Evolutionary conservation across 2,113 vertebrate genomes (phyloP), one percentile per base, ranked within the genome.

Genomic region (Cepphus grylle): DNA sequence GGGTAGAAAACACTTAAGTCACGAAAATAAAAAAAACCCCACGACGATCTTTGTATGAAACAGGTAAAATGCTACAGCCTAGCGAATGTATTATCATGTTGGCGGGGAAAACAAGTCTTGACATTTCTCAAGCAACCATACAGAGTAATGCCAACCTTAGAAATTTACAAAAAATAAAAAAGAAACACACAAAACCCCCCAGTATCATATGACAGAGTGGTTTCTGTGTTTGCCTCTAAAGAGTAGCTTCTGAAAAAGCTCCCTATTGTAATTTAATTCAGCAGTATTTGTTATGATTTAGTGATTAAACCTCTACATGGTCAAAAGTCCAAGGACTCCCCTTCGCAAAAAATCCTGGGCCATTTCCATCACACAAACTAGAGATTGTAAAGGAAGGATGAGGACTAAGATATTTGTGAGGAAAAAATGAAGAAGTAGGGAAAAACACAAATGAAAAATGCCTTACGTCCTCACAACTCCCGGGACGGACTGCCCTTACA

Each of bases 401-500:
- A 92, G 16, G 59, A 61, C 15, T 42, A 12, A 2, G 11, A 5
- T 25, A n/a, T 26, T 27, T 30, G 38, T 6, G 43, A 34, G 7
- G 4, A 82, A 85, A 70, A 77, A 66, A 50, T 0, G 10, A 20
- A 19, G 2, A 70, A 82, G 20, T 2, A 42, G 22, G 61, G 53
- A 4, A 50, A 76, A 90, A 69, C 0, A 2, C 52, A 34, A 21
- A 72, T 2, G 32, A 10, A 23, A 79, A 86, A 76, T 26, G 21
- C 17, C 40, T 52, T 43, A 18, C 0, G 1, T 34, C 58, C 63
- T 53, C 25, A 5, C 23, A 56, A 7, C 38, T 87, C 22, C 30
- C 30, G 1, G 3, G 43, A 21, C 12, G 0, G 0, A 58, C 19
- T 9, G 40, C 32, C 58, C 43, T 66, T 15, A 22, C 15, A 30